Percentiles rank a stretch among this genome's conserved stretches.
Conservation (phyloP, 2,797 vertebrate species). For the Acridotheres tristis region DNA sequence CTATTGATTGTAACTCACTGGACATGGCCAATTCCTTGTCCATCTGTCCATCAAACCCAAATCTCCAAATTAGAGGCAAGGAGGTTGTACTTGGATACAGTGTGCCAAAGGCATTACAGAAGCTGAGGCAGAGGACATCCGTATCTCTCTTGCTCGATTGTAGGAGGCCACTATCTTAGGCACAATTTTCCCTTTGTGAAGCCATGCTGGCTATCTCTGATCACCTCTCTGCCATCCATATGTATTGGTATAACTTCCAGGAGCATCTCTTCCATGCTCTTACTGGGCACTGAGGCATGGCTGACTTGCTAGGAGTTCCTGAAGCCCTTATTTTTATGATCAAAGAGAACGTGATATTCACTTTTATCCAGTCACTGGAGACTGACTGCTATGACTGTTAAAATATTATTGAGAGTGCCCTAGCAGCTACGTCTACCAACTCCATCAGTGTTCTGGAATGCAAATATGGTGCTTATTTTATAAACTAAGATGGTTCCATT, state of each 20-base stretch:
- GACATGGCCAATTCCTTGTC: background rate
- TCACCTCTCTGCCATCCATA: background rate
- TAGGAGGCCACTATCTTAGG: background rate
- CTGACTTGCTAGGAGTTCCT: background rate
- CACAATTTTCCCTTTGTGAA: background rate
- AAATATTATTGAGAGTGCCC: background rate
- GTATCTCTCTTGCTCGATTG: background rate
- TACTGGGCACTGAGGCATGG: background rate
- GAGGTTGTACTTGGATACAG: background rate
- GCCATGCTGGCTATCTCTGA: background rate
- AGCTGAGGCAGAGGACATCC: background rate
- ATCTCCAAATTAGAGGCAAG: background rate
- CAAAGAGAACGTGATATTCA: background rate
- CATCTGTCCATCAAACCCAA: background rate
- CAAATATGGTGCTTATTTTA: background rate
- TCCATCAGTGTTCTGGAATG: background rate
- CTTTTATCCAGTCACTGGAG: background rate
- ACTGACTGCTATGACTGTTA: background rate
- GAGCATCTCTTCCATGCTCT: background rate
- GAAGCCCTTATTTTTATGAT: background rate
- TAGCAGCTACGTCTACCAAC: background rate
- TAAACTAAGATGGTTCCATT: background rate
- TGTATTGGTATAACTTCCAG: background rate
- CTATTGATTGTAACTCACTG: rapidly evolving
- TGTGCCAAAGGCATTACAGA: background rate